A percentile compares a stretch with the other conserved stretches of the same genome.
Conservation (phyloP, 2,888 invertebrate species). For the Erannis defoliaria region DNA sequence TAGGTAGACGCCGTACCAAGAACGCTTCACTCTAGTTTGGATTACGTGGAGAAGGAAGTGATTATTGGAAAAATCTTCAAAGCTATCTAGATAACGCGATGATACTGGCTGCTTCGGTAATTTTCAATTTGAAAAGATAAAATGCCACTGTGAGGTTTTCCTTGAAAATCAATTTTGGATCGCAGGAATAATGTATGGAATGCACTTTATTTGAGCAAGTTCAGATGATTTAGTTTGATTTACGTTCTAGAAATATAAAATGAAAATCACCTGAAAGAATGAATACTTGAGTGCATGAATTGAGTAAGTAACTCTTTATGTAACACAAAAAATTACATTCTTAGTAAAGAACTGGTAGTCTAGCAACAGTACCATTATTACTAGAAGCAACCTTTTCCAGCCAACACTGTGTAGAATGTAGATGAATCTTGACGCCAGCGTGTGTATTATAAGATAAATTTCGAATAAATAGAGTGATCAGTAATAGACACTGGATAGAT, state of each 20-base stretch:
- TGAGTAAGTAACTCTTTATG: too few relatives aligned
- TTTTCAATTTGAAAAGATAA: constrained; percentile 7
- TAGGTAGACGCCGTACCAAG: constrained; percentile 15
- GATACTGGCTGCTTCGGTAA: constrained; percentile 3
- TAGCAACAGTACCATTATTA: too few relatives aligned
- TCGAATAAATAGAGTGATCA: too few relatives aligned
- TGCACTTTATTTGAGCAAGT: not conserved
- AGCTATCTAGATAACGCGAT: constrained; percentile 5
- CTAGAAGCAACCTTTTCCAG: too few relatives aligned
- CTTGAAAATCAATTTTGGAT: constrained; percentile 1
- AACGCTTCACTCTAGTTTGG: constrained; percentile 45
- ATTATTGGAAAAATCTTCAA: constrained; percentile 62
- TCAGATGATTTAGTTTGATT: not conserved
- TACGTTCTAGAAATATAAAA: not conserved
- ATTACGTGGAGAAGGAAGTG: constrained; percentile 52
- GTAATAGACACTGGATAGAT: too few relatives aligned
- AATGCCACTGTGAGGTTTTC: not conserved
- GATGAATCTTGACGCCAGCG: too few relatives aligned
- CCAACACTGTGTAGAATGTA: too few relatives aligned
- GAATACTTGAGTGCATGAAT: too few relatives aligned
- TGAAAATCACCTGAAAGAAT: too few relatives aligned
- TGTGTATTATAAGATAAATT: too few relatives aligned
- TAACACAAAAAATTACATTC: too few relatives aligned
- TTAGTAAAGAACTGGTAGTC: too few relatives aligned
- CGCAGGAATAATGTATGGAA: not conserved